Conservation (phyloP, 1,140 invertebrate genomes). For the Cydia strobilella region DNA sequence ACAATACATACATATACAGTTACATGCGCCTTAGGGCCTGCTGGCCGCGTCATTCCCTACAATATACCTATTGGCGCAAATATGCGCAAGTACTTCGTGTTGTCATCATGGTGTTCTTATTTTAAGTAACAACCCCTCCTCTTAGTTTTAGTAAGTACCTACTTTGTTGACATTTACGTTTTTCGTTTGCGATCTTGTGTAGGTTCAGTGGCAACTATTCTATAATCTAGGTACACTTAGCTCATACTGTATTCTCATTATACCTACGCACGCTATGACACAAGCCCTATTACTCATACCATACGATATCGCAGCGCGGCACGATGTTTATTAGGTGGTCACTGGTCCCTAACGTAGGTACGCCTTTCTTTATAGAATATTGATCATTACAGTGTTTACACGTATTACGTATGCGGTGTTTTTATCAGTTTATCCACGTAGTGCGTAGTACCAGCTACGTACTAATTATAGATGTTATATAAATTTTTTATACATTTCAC, state of each 20-base stretch:
- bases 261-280: conserved; percentile 22
- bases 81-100: not conserved
- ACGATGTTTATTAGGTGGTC: conserved; percentile 39
- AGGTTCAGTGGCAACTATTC: not conserved
- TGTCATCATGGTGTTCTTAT: not conserved
- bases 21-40: conserved; percentile 74
- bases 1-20: too few relatives aligned
- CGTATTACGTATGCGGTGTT: too few relatives aligned
- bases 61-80: conserved; percentile 21
- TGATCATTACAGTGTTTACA: not conserved
- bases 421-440: too few relatives aligned
- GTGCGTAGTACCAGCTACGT: too few relatives aligned
- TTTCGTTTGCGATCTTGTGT: not conserved
- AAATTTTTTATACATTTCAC: too few relatives aligned
- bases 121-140: too few relatives aligned
- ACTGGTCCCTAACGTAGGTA: conserved; percentile 40
- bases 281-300: conserved; percentile 56
- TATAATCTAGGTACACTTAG: not conserved
- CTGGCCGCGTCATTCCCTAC: conserved; percentile 59
- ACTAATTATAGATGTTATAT: too few relatives aligned
- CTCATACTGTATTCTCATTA: not conserved
- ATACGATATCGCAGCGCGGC: conserved; percentile 53
- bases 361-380: conserved; percentile 44
- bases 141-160: too few relatives aligned
- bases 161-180: too few relatives aligned